Percentiles rank a stretch among this genome's conserved stretches.
Conservation (phyloP, 2,113 vertebrate genomes). For the Aspiorhynchus laticeps region DNA sequence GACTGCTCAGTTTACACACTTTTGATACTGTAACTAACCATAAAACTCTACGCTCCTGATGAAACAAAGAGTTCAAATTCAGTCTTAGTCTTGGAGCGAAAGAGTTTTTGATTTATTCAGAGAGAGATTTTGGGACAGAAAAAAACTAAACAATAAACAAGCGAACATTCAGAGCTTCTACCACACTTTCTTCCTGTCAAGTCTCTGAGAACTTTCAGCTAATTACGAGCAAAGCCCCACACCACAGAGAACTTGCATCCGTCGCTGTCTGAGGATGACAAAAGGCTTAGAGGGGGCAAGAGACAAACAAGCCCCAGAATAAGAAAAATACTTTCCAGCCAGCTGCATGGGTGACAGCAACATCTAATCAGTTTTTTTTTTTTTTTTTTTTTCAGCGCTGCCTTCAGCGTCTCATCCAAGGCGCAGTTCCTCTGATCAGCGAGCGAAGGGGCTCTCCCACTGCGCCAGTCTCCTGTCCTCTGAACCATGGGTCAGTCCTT, state of each 20-base stretch:
- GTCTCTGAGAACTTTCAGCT: slow-evolving; percentile 74
- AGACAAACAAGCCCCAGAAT: slow-evolving; percentile 69
- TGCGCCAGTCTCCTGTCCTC: slow-evolving; percentile 67
- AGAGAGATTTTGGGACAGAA: slow-evolving; percentile 72
- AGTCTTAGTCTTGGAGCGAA: slow-evolving; percentile 26
- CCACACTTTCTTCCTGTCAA: slow-evolving; percentile 70
- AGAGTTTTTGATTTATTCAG: slow-evolving; percentile 74
- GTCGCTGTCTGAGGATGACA: slow-evolving; percentile 56
- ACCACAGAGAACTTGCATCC: slow-evolving; percentile 67
- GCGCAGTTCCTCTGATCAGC: slow-evolving; percentile 74
- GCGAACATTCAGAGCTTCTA: slow-evolving; percentile 71
- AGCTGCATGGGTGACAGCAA: slow-evolving; percentile 72
- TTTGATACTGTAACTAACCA: slow-evolving; percentile 37
- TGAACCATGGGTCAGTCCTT: slow-evolving; percentile 78
- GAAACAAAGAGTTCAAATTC: slow-evolving; percentile 39
- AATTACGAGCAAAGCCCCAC: slow-evolving; percentile 79
- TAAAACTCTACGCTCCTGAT: slow-evolving; percentile 21
- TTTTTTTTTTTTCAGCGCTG: slow-evolving; percentile 62
- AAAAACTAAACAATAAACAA: slow-evolving; percentile 62
- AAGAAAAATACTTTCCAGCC: slow-evolving; percentile 69
- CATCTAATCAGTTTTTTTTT: slow-evolving; percentile 78
- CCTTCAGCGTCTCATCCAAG: slow-evolving; percentile 70
- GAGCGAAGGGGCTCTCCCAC: slow-evolving; percentile 70
- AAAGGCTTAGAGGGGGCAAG: slow-evolving; percentile 70
- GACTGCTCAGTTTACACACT: slow-evolving; percentile 12